Conservation (phyloP, 2,888 invertebrate genomes). For the Harmothoe impar region DNA sequence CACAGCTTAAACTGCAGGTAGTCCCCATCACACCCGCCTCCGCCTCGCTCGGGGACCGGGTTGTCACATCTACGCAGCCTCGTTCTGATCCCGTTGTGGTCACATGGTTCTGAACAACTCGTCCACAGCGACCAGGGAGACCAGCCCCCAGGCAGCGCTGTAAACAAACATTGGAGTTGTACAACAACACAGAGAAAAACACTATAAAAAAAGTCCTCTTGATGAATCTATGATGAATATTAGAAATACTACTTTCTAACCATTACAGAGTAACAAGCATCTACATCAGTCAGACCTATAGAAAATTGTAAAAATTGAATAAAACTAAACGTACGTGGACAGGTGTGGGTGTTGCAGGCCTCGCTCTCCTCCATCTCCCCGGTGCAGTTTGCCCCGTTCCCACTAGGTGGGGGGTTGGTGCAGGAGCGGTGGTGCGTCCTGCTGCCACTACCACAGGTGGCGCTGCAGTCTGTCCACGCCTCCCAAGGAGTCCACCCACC, state of each 20-base stretch:
- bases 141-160: slow-evolving; percentile 21
- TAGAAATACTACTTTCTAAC: too few relatives aligned
- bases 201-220: not conserved
- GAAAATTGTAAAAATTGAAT: too few relatives aligned
- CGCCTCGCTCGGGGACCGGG: slow-evolving; percentile 1
- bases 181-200: not conserved
- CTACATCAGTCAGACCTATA: too few relatives aligned
- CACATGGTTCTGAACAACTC: not conserved
- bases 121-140: not conserved
- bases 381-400: slow-evolving; percentile 29
- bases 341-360: slow-evolving; percentile 8
- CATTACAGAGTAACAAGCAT: too few relatives aligned
- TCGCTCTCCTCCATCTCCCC: not conserved
- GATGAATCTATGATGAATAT: too few relatives aligned
- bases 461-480: slow-evolving; percentile 47
- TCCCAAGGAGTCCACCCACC: slow-evolving; percentile 53
- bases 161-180: not conserved
- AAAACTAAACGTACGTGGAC: slow-evolving; percentile 39
- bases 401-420: slow-evolving; percentile 31
- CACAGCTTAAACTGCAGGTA: not conserved
- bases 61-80: not conserved
- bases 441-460: slow-evolving; percentile 47
- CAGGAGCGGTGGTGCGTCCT: slow-evolving; percentile 55
- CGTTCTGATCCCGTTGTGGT: not conserved
- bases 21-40: not conserved